A percentile compares a stretch with the other conserved stretches of the same genome.
Conservation (phyloP, 2,797 vertebrate genomes). For the Trachurus trachurus region DNA sequence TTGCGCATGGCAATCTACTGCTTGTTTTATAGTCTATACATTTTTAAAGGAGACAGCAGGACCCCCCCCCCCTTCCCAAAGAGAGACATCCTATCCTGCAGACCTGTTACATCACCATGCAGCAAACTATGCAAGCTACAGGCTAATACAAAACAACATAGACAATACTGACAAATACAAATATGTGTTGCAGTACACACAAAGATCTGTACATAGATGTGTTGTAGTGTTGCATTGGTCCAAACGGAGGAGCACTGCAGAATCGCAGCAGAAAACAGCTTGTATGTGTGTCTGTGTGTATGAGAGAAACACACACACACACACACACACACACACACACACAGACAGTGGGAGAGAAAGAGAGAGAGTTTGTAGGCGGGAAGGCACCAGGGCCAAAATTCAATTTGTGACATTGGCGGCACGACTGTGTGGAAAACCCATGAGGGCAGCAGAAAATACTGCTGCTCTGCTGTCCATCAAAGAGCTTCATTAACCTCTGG, state of each 20-base stretch:
- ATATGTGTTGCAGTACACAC: conserved; percentile 17
- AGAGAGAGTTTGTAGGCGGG: conserved; percentile 32
- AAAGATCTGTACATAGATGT: conserved; percentile 41
- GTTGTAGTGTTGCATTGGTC: conserved; percentile 12
- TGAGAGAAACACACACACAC: background rate
- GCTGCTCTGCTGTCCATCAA: conserved; percentile 45
- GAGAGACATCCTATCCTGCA: conserved; percentile 55
- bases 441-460: conserved; percentile 66
- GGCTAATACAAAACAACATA: conserved; percentile 48
- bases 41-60: conserved; percentile 60
- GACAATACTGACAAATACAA: conserved; percentile 40
- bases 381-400: conserved; percentile 41
- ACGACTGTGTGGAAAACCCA: conserved; percentile 53
- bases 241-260: conserved; percentile 5
- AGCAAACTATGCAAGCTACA: conserved; percentile 43
- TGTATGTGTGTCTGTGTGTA: background rate
- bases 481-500: conserved; percentile 70
- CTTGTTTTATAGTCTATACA: conserved; percentile 50
- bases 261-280: conserved; percentile 34
- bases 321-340: background rate
- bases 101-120: conserved; percentile 78
- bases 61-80: conserved; percentile 12
- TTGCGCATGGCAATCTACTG: conserved; percentile 40
- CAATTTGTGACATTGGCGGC: conserved; percentile 52
- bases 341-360: background rate